Conservation (phyloP, 2,113 vertebrate species). For the Athene noctua region DNA sequence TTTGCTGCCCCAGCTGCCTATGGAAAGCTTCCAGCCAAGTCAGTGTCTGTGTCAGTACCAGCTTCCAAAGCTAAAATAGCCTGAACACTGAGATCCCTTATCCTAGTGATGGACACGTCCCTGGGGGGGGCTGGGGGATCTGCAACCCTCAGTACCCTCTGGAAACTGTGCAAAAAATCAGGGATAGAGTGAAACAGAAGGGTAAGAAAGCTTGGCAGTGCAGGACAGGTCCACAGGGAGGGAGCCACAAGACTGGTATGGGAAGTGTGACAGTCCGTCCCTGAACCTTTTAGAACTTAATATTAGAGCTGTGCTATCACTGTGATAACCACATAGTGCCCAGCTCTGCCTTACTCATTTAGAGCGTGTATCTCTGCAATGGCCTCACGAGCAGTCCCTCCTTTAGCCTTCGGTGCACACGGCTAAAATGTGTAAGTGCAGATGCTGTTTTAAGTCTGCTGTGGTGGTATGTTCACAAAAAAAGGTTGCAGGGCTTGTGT, state of each 20-base stretch:
- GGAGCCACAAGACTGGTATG: neutral
- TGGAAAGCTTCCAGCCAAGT: neutral
- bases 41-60: neutral
- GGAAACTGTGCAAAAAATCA: neutral
- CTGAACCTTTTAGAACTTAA: neutral
- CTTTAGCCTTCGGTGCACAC: neutral
- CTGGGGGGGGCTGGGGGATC: neutral
- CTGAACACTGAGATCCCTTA: neutral
- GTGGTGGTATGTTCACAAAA: too few relatives aligned
- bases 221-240: neutral
- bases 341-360: neutral
- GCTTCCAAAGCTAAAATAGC: neutral
- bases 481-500: neutral
- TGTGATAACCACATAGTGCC: neutral
- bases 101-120: fast-evolving
- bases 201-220: neutral
- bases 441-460: neutral
- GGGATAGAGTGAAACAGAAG: neutral
- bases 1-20: neutral
- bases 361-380: neutral
- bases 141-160: neutral
- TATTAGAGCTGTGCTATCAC: neutral
- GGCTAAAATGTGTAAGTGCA: neutral
- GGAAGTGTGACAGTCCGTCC: fast-evolving
- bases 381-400: neutral